These are phyloP conservation scores for Monochamus saltuarius DNA, from an alignment of 1,140 invertebrate species.

Conservation along the genomic window DNA sequence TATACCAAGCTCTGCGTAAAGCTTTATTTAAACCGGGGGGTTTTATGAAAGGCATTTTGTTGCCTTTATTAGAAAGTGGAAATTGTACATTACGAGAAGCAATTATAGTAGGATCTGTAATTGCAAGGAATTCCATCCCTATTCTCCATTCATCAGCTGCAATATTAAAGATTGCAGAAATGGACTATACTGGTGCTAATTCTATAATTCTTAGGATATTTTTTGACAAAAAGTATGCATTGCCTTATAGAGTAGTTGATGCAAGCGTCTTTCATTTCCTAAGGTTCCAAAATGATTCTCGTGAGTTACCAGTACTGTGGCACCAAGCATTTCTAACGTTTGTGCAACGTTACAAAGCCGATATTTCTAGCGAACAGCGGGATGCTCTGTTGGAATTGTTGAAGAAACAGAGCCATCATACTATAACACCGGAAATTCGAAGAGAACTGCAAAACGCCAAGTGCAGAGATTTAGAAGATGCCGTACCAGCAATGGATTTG, in stretches of 20 bases:
- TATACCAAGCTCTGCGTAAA: constrained; percentile 93
- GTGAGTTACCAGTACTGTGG: constrained; percentile 93
- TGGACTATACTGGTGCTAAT: constrained; percentile 97
- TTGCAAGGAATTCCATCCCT: constrained; percentile 91
- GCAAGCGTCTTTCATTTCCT: constrained; percentile 95
- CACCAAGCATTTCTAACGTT: constrained; percentile 94
- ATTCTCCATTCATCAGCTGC: constrained; percentile 95
- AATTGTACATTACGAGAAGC: constrained; percentile 94
- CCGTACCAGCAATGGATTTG: constrained; percentile 42
- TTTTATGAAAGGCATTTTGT: constrained; percentile 90
- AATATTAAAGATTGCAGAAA: constrained; percentile 93
- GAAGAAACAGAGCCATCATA: constrained; percentile 73
- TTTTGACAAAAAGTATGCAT: constrained; percentile 97
- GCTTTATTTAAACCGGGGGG: constrained; percentile 94
- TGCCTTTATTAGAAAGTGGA: constrained; percentile 63
- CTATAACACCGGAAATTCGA: constrained; percentile 82
- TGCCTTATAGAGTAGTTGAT: constrained; percentile 95
- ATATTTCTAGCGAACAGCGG: constrained; percentile 90
- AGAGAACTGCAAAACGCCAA: constrained; percentile 80
- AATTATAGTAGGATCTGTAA: constrained; percentile 89
- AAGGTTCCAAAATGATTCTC: constrained; percentile 79
- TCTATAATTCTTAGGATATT: constrained; percentile 94
- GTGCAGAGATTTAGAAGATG: constrained; percentile 73
- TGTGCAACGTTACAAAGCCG: constrained; percentile 92
- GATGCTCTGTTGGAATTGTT: constrained; percentile 81